Evolutionary conservation across 53 echinoderm and acorn worm species (phyloP), one percentile per base, ranked within the genome.

Genomic region (Echinometra lucunter): DNA sequence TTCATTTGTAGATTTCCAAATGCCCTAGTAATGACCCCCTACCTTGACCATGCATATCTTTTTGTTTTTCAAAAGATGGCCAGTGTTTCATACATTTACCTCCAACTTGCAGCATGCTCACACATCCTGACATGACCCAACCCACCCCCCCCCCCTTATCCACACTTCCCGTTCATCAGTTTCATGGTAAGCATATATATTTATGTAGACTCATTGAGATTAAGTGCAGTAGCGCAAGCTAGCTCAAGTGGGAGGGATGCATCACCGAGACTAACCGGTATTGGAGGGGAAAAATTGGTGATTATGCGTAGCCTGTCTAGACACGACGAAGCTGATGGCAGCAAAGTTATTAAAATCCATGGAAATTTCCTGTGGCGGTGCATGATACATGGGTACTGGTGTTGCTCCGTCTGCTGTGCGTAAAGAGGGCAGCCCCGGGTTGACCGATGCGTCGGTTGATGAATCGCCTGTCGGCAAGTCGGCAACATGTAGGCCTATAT

Each of bases 271-370:
- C 90, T 90, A 90, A 90, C 38, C 19, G 40, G 58, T 53, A 58
- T 90, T 58, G 91, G 69, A 67, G 91, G 91, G 91, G 91, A 63
- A 91, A 67, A 91, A 45, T 66, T 66, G 90, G 91, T 91, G 91
- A 91, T 91, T 91, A 91, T 91, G 66, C 45, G 63, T 66, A 70
- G 69, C 91, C 91, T 91, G 91, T 91, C 91, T 91, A 91, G 91
- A 91, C 91, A 70, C 69, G 72, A 91, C 70, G 70, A 25, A 67
- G 60, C 91, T 38, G 69, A 42, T 91, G 89, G 38, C 44, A 27
- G 91, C 60, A 91, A 91, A 91, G 91, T 91, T 91, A 91, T 91
- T 91, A 91, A 91, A 91, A 91, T 91, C 91, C 91, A 69, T 69
- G 91, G 67, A 91, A 66, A 91, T 91, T 91, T 91, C 91, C 91